Conservation (phyloP, 1,140 invertebrate species). For the Megalonaias nervosa region DNA sequence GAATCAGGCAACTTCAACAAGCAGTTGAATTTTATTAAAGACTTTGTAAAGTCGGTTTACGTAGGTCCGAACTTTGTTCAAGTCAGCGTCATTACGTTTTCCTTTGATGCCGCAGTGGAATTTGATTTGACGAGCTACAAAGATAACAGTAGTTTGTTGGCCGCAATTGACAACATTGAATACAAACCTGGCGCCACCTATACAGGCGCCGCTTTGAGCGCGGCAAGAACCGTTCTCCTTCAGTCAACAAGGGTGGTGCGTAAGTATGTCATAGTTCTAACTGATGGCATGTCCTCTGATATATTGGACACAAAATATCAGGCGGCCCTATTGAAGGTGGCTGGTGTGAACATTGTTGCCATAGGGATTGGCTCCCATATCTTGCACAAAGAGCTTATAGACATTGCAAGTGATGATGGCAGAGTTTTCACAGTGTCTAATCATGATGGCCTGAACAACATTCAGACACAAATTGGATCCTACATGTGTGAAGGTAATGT, state of each 20-base stretch:
- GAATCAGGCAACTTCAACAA: constrained; percentile 14
- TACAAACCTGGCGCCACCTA: constrained; percentile 18
- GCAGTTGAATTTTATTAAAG: constrained; percentile 18
- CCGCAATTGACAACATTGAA: constrained; percentile 11
- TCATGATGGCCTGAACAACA: too few relatives aligned
- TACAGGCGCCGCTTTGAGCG: constrained; percentile 16
- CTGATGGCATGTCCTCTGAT: constrained; percentile 32
- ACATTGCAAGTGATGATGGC: too few relatives aligned
- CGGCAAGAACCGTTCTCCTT: neutral
- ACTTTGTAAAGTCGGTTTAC: constrained; percentile 10
- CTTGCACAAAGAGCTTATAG: too few relatives aligned
- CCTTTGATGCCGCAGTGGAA: constrained; percentile 13
- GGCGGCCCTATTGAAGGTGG: constrained; percentile 3
- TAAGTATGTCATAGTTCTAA: constrained; percentile 11
- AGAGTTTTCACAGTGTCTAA: too few relatives aligned
- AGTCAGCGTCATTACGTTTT: constrained; percentile 24
- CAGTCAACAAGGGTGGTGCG: neutral
- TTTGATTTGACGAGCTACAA: constrained; percentile 16
- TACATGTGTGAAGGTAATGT: too few relatives aligned
- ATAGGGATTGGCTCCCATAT: neutral
- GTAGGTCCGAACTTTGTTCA: constrained; percentile 19
- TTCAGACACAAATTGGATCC: too few relatives aligned
- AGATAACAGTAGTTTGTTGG: constrained; percentile 3
- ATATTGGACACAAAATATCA: neutral
- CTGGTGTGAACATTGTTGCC: neutral